Evolutionary conservation across 2,797 vertebrate genomes (phyloP), one percentile per base, ranked within the genome.

Genomic region (Darevskia mixta): DNA sequence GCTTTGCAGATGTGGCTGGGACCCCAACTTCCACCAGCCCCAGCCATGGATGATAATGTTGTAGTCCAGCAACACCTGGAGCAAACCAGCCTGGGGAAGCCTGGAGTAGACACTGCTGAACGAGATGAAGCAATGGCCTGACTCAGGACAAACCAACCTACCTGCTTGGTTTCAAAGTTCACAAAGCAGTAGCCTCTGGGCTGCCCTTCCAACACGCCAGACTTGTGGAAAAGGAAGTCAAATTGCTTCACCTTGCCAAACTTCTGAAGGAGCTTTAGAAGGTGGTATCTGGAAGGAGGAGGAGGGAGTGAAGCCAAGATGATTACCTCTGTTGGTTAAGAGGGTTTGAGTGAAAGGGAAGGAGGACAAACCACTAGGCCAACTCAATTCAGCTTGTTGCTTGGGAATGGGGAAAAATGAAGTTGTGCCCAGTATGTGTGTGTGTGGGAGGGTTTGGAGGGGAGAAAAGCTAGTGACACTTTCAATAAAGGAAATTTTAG

Each of bases 161-260:
- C 99, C 98, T 98, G 98, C 95, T 99, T 99, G 92, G 99, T 99
- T 96, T 98, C 98, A 93, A 99, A 99, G 96, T 99, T 99, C 92
- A 99, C 98, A 38, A 99, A 99, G 94, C 99, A 99, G 97, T 99
- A 99, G 69, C 99, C 99, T 79, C 99, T 97, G 0, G 99, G 99
- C 91, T 99, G 99, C n/a, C 99, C 99, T 93, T 99, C 99, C 95
- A 99, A 93, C 91, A 98, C 98, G 35, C 99, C 99, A 0, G 99
- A 99, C 93, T 99, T 99, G 92, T 99, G 99, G 94, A 99, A 99
- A 85, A 99, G 97, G 94, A 99, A 99, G 96, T 99, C 99, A 94
- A 99, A 99, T 88, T 99, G 98, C 95, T 99, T 99, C 55, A 99
- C 99, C 76, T 98, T 98, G 92, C 99, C 99, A 95, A 99, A 99